Evolutionary conservation across 2,113 vertebrate genomes (phyloP).

Genomic region (human): GRCh38 chr2:210139001-210139500

Average conservation of each 20-base stretch:
- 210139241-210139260: background rate
- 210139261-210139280: background rate
- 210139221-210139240: background rate
- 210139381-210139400: background rate
- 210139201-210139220: background rate
- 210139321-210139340: background rate
- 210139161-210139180: background rate
- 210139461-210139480: background rate
- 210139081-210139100: no score
- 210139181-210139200: background rate
- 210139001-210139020: no score
- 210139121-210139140: background rate
- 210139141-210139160: background rate
- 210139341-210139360: background rate
- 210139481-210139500: background rate
- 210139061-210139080: no score
- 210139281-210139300: background rate
- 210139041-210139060: no score
- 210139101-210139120: no score
- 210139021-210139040: no score
- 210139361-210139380: background rate
- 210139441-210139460: background rate
- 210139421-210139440: background rate
- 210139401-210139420: background rate
- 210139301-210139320: background rate